Evolutionary conservation across 2,113 vertebrate genomes (phyloP).

Genomic region (Terrapene triunguis): DNA sequence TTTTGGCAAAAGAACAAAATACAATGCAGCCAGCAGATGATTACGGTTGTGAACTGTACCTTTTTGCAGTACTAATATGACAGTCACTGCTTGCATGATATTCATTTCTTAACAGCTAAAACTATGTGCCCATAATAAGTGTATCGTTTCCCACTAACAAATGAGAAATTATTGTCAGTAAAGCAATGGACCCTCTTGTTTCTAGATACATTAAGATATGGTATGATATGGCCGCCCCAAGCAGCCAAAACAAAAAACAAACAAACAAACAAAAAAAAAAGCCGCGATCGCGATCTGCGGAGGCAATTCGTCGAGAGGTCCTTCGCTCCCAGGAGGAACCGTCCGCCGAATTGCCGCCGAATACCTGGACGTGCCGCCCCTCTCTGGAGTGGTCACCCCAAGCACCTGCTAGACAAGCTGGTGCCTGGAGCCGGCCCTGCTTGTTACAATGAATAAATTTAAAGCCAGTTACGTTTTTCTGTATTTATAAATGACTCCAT

Average conservation of each 20-base stretch:
- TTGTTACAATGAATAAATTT: neutral
- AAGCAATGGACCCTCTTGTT: neutral
- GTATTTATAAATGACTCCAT: neutral
- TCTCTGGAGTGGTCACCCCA: too few relatives aligned
- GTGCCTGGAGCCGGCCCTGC: too few relatives aligned
- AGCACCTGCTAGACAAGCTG: too few relatives aligned
- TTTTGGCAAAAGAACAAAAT: neutral
- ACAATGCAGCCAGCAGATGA: neutral
- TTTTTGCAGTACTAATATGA: neutral
- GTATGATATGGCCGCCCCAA: neutral
- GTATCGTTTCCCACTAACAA: neutral
- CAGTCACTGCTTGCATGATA: neutral
- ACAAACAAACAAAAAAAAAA: too few relatives aligned
- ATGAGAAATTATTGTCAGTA: neutral
- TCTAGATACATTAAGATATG: neutral
- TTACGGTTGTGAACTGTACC: neutral
- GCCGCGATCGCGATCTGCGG: too few relatives aligned
- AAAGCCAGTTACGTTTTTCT: neutral
- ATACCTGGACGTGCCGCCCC: too few relatives aligned
- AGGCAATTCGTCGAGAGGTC: too few relatives aligned
- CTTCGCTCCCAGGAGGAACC: too few relatives aligned
- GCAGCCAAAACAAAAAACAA: too few relatives aligned
- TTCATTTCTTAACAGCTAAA: neutral
- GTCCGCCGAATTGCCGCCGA: too few relatives aligned
- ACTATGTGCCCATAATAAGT: neutral